Evolutionary conservation across 2,113 vertebrate genomes (phyloP).

Genomic region (Silurus meridionalis): DNA sequence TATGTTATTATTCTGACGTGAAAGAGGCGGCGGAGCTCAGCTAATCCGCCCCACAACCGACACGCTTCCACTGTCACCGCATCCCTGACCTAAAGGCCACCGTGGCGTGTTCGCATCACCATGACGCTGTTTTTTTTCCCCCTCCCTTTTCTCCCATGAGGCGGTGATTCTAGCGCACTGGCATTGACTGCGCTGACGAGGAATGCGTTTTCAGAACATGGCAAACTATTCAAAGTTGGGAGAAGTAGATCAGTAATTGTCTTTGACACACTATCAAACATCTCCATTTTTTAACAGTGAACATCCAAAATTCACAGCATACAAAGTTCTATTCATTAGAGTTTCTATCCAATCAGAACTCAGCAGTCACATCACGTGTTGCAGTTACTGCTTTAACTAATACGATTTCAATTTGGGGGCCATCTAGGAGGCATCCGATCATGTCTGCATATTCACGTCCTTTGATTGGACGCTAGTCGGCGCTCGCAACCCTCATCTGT

Average conservation of each 20-base stretch:
- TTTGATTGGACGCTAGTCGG: too few species aligned
- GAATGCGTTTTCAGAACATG: not conserved
- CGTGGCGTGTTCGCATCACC: conserved; percentile 11
- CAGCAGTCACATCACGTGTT: too few species aligned
- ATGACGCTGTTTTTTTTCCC: conserved; percentile 18
- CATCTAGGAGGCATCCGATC: too few species aligned
- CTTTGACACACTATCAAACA: not conserved
- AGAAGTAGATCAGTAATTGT: too few species aligned
- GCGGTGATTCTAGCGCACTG: not conserved
- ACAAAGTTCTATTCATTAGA: not conserved
- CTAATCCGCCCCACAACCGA: conserved; percentile 9
- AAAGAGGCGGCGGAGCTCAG: conserved; percentile 32
- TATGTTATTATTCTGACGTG: conserved; percentile 39
- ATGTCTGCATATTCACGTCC: too few species aligned
- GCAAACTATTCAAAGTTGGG: not conserved
- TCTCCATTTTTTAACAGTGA: not conserved
- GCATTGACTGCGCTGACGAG: not conserved
- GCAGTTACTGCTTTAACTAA: not conserved
- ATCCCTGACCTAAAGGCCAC: conserved; percentile 15
- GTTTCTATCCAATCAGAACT: too few species aligned
- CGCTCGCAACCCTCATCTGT: too few species aligned
- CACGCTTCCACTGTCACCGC: conserved; percentile 25
- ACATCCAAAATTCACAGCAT: not conserved
- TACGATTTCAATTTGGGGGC: too few species aligned
- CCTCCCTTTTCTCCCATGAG: not conserved